Evolutionary conservation across 2,888 invertebrate genomes (phyloP).

Genomic region (Mycalesis mineus): DNA sequence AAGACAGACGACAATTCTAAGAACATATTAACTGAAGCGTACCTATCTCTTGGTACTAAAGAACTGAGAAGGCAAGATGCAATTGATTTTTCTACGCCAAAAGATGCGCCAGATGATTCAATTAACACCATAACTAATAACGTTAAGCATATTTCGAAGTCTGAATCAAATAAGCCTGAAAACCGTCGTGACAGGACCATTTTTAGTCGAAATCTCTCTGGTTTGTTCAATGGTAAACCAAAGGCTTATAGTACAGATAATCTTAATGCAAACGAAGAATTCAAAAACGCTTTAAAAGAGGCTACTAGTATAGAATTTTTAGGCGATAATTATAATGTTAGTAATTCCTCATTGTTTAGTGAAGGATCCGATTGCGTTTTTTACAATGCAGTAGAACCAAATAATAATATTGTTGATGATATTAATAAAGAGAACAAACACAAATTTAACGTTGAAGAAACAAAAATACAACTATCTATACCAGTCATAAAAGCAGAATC

Average conservation of each 20-base stretch:
- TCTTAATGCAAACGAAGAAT: constrained; percentile 47
- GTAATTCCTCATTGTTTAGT: constrained; percentile 53
- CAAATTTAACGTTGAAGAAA: constrained; percentile 2
- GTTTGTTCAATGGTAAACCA: constrained; percentile 62
- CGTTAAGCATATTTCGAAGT: constrained; percentile 27
- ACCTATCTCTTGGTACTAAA: constrained; percentile 46
- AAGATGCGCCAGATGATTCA: constrained; percentile 40
- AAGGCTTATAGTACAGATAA: constrained; percentile 68
- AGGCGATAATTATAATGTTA: constrained; percentile 40
- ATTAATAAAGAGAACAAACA: constrained; percentile 24
- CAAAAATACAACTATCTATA: constrained; percentile 30
- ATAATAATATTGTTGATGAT: constrained; percentile 38
- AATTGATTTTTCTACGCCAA: constrained; percentile 43
- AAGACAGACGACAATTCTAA: constrained; percentile 32
- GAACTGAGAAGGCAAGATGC: constrained; percentile 58
- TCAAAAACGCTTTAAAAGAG: constrained; percentile 56
- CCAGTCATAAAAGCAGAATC: constrained; percentile 56
- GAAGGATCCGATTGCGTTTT: constrained; percentile 63
- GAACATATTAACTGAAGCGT: constrained; percentile 38
- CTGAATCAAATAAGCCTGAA: constrained; percentile 41
- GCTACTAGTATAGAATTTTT: constrained; percentile 65
- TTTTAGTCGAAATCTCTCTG: constrained; percentile 51
- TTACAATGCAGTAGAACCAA: constrained; percentile 45
- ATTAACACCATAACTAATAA: constrained; percentile 34
- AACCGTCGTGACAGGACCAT: constrained; percentile 45